Conservation (phyloP, 2,113 vertebrate genomes). For the Lepisosteus osseus region DNA sequence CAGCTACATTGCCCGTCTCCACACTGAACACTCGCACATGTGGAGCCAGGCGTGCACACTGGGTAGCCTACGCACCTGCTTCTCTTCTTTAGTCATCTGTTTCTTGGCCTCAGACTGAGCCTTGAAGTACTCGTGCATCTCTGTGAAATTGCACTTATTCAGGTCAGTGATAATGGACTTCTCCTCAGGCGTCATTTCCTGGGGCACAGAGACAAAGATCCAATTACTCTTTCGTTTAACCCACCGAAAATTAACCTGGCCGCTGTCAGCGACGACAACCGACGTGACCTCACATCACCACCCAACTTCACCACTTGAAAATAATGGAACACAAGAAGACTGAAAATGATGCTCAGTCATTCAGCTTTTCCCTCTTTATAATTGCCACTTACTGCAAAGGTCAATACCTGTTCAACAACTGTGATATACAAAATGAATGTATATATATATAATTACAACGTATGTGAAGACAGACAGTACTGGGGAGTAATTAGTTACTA, state of each 20-base stretch:
- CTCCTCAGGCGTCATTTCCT: conserved; percentile 95
- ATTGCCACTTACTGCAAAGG: too few relatives aligned
- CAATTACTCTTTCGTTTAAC: neutral
- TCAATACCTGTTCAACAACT: too few relatives aligned
- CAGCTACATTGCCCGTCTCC: neutral
- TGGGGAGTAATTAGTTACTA: too few relatives aligned
- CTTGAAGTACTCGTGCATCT: conserved; percentile 92
- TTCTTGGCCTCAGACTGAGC: conserved; percentile 89
- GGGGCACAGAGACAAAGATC: conserved; percentile 34
- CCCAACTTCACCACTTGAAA: too few relatives aligned
- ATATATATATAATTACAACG: too few relatives aligned
- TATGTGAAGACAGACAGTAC: too few relatives aligned
- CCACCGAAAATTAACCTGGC: neutral
- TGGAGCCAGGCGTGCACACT: neutral
- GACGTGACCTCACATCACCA: neutral
- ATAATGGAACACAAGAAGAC: too few relatives aligned
- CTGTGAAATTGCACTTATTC: conserved; percentile 89
- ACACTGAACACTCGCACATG: neutral
- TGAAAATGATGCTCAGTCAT: too few relatives aligned
- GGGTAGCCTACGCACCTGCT: conserved; percentile 66
- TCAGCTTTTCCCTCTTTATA: too few relatives aligned
- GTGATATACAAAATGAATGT: too few relatives aligned
- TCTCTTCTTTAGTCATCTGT: conserved; percentile 94
- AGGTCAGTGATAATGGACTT: conserved; percentile 81
- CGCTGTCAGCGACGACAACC: neutral